phyloP scores from a whole-genome alignment of 2,888 invertebrate species.

The Hymenopus coronatus region DNA sequence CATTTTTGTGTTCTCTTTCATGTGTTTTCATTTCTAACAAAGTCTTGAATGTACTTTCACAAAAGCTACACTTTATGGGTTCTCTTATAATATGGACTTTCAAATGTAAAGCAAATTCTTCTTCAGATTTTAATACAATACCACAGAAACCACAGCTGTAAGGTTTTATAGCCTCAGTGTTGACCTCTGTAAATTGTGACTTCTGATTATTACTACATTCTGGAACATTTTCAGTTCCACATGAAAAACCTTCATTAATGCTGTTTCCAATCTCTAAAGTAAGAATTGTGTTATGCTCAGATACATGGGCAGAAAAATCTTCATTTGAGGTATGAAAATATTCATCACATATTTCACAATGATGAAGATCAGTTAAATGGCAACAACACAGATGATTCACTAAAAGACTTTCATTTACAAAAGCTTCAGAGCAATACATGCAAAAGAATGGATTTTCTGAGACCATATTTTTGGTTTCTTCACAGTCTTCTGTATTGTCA shows the following conservation, averaged over 20 bases:
- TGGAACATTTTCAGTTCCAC: no score
- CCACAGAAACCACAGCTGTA: neutral
- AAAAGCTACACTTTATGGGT: neutral
- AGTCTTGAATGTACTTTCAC: neutral
- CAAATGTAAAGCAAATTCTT: neutral
- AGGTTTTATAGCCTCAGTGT: neutral
- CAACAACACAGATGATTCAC: neutral
- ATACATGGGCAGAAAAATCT: neutral
- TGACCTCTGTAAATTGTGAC: neutral
- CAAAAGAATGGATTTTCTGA: neutral
- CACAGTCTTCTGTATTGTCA: neutral
- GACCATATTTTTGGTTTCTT: neutral
- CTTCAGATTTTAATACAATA: neutral
- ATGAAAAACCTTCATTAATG: neutral
- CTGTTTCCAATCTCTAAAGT: neutral
- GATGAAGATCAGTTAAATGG: neutral
- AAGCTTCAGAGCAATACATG: neutral
- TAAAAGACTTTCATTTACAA: neutral
- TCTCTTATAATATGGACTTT: neutral
- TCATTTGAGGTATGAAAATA: neutral
- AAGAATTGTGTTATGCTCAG: neutral
- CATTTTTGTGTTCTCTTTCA: neutral
- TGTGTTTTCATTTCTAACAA: neutral
- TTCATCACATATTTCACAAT: constrained; percentile 2
- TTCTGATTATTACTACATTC: no score